These are phyloP conservation scores for Gymnopithys bicolor DNA, from an alignment of 2,797 vertebrate genomes.

Conservation along the genomic window DNA sequence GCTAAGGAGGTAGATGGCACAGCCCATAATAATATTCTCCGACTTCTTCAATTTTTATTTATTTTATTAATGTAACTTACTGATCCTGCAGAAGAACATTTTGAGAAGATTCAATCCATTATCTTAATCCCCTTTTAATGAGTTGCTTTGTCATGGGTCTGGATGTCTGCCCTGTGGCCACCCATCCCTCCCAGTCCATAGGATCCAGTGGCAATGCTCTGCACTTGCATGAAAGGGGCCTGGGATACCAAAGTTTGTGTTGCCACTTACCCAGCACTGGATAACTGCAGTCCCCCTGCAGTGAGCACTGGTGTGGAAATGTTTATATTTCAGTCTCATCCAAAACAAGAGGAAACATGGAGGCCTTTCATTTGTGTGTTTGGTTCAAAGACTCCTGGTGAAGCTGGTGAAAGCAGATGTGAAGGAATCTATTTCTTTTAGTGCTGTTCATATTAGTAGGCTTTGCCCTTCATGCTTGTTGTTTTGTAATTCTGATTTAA, in stretches of 20 bases:
- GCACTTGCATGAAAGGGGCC: background rate
- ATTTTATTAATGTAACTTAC: background rate
- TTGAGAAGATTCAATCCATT: background rate
- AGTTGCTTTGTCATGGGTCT: background rate
- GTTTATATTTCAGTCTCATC: background rate
- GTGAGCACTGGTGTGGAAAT: accelerated
- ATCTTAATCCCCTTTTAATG: background rate
- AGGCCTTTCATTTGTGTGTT: background rate
- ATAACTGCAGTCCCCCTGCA: background rate
- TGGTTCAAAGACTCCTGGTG: background rate
- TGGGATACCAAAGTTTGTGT: background rate
- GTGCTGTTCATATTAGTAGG: background rate
- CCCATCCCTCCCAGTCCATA: background rate
- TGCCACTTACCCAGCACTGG: background rate
- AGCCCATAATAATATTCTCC: background rate
- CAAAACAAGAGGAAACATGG: background rate
- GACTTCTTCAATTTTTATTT: background rate
- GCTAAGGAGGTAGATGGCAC: background rate
- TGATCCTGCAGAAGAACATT: background rate
- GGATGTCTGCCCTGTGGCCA: background rate
- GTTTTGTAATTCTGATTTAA: slow-evolving; percentile 49
- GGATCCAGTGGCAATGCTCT: background rate
- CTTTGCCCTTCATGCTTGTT: slow-evolving; percentile 9
- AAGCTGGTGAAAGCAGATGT: background rate
- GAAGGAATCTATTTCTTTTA: background rate